Conservation (phyloP, 1,140 invertebrate genomes). For the Lepeophtheirus salmonis region DNA sequence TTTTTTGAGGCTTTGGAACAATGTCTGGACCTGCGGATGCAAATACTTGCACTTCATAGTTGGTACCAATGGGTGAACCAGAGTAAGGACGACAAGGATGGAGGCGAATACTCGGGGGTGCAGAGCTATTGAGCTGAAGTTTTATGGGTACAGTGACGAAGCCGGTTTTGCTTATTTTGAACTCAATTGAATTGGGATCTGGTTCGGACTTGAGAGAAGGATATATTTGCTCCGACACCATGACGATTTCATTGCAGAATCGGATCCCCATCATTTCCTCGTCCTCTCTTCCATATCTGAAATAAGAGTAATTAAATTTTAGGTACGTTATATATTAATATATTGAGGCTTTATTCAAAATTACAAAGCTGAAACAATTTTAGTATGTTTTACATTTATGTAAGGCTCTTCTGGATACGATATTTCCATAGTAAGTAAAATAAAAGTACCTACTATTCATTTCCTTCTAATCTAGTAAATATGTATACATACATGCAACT, state of each 20-base stretch:
- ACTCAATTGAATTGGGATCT: conserved; percentile 10
- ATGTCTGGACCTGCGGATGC: conserved; percentile 38
- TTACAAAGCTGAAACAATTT: too few relatives aligned
- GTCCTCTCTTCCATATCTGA: too few relatives aligned
- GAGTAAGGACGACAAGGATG: conserved; percentile 74
- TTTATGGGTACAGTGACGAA: conserved; percentile 23
- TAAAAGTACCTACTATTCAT: too few relatives aligned
- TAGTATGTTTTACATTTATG: too few relatives aligned
- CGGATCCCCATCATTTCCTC: conserved; percentile 60
- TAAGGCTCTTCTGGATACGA: too few relatives aligned
- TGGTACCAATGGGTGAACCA: conserved; percentile 64
- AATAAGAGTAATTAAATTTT: too few relatives aligned
- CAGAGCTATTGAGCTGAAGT: conserved; percentile 52
- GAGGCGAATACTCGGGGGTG: conserved; percentile 67
- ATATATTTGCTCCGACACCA: conserved; percentile 67
- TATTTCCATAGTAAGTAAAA: too few relatives aligned
- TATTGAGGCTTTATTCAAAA: too few relatives aligned
- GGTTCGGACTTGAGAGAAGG: conserved; percentile 38
- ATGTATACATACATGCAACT: too few relatives aligned
- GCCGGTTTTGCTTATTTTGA: conserved; percentile 19
- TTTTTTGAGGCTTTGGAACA: background rate
- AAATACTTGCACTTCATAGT: conserved; percentile 57
- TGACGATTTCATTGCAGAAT: conserved; percentile 87
- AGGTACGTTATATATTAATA: too few relatives aligned
- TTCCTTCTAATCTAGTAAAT: too few relatives aligned